phyloP scores from a whole-genome alignment of 1,140 invertebrate genomes.

The Tetragonula clypearis region DNA sequence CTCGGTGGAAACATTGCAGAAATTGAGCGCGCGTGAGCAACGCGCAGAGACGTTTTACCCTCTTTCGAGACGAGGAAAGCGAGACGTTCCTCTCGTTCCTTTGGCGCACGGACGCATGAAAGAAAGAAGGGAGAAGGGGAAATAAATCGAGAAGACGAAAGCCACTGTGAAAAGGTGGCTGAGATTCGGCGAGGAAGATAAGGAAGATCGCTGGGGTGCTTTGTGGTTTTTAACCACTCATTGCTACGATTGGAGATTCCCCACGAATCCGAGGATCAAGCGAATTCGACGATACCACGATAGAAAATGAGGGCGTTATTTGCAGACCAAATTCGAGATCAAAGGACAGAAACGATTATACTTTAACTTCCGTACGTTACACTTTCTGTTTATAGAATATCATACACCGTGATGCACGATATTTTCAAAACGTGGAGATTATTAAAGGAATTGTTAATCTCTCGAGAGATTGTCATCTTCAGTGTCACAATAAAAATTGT shows the following conservation, averaged over 20 bases:
- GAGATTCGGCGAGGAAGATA: constrained; percentile 51
- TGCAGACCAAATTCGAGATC: constrained; percentile 31
- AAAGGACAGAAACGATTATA: constrained; percentile 22
- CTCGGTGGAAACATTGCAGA: background rate
- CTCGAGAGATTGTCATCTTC: background rate
- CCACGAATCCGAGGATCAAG: constrained; percentile 46
- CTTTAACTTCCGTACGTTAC: background rate
- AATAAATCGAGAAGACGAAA: constrained; percentile 57
- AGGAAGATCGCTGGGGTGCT: constrained; percentile 51
- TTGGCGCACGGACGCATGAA: constrained; percentile 1
- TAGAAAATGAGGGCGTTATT: constrained; percentile 40
- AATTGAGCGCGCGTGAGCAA: background rate
- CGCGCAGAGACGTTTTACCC: background rate
- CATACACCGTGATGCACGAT: background rate
- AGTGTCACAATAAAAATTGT: background rate
- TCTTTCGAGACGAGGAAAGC: background rate
- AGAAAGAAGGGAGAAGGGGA: background rate
- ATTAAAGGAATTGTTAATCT: background rate
- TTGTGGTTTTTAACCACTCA: constrained; percentile 66
- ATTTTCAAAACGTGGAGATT: background rate
- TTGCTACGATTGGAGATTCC: constrained; percentile 28
- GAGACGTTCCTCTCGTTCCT: background rate
- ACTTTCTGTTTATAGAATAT: background rate
- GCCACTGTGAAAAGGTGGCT: constrained; percentile 42
- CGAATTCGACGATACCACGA: background rate